Conservation (phyloP, 2,888 invertebrate species). For the Thecophora atra region DNA sequence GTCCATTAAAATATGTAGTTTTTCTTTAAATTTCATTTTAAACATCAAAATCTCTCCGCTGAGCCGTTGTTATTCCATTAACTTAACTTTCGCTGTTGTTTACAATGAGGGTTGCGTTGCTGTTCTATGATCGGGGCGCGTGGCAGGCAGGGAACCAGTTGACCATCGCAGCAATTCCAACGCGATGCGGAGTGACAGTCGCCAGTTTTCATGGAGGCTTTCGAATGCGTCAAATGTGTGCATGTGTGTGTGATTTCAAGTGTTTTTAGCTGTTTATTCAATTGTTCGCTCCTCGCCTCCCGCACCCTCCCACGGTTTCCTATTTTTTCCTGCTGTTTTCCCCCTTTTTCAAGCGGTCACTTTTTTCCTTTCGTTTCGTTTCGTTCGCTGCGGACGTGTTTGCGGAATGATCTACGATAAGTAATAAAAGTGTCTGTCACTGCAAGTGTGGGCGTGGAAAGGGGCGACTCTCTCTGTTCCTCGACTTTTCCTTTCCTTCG, state of each 20-base stretch:
- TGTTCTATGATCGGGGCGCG: constrained; percentile 8
- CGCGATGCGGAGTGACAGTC: constrained; percentile 21
- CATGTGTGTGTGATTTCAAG: background rate
- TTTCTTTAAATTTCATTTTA: background rate
- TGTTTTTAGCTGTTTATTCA: constrained; percentile 31
- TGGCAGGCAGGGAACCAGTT: background rate
- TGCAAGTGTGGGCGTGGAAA: background rate
- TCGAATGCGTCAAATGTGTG: background rate
- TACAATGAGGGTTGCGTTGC: constrained; percentile 48
- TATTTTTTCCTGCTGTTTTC: background rate
- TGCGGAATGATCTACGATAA: constrained; percentile 47
- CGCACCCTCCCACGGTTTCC: background rate
- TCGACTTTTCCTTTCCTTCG: constrained; percentile 16
- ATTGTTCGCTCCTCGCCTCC: constrained; percentile 16
- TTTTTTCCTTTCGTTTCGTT: too few species aligned
- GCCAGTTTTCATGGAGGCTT: background rate
- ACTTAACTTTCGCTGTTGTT: constrained; percentile 47
- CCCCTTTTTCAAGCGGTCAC: background rate
- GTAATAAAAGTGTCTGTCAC: constrained; percentile 48
- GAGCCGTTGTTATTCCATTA: constrained; percentile 46
- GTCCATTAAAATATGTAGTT: background rate
- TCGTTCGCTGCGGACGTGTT: constrained; percentile 39
- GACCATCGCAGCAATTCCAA: background rate
- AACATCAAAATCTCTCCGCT: background rate
- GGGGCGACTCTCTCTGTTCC: background rate